phyloP scores from a whole-genome alignment of 2,888 invertebrate species.

The Lycocerus yunnanus region DNA sequence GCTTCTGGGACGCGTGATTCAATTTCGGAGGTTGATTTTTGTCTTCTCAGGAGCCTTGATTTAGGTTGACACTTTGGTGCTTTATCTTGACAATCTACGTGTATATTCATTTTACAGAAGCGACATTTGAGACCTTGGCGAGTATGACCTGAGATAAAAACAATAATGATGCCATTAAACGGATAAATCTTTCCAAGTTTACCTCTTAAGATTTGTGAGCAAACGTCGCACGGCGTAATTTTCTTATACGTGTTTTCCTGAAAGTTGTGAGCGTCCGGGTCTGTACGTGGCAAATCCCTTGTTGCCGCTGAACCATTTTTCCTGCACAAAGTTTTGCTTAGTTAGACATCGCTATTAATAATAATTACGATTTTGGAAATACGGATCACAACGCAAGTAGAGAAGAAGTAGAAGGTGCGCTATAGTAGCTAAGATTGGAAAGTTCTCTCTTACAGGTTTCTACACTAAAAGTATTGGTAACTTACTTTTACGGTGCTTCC shows the following conservation, averaged over 20 bases:
- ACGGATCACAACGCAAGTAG: not conserved
- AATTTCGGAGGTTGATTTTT: constrained; percentile 87
- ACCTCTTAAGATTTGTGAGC: constrained; percentile 91
- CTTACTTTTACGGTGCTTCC: not conserved
- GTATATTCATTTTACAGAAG: constrained; percentile 89
- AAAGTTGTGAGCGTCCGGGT: constrained; percentile 81
- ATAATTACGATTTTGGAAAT: not conserved
- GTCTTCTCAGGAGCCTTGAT: constrained; percentile 79
- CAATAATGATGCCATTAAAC: not conserved
- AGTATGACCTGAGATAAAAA: constrained; percentile 73
- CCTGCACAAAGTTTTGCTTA: constrained; percentile 54
- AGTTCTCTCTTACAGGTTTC: not conserved
- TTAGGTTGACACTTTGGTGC: constrained; percentile 85
- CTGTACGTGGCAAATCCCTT: constrained; percentile 62
- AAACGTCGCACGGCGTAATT: constrained; percentile 92
- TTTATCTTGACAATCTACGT: constrained; percentile 85
- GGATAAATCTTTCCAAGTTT: constrained; percentile 44
- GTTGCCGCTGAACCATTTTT: constrained; percentile 73
- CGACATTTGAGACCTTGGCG: constrained; percentile 89
- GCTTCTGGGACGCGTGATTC: constrained; percentile 72
- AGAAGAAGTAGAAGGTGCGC: not conserved
- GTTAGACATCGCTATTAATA: not conserved
- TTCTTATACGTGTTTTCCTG: constrained; percentile 95
- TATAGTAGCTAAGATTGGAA: not conserved
- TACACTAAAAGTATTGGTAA: not conserved